A percentile compares a stretch with the other conserved stretches of the same genome.
These are phyloP conservation scores for Phortica okadai DNA, from an alignment of 2,888 invertebrate species.

Conservation along the genomic window DNA sequence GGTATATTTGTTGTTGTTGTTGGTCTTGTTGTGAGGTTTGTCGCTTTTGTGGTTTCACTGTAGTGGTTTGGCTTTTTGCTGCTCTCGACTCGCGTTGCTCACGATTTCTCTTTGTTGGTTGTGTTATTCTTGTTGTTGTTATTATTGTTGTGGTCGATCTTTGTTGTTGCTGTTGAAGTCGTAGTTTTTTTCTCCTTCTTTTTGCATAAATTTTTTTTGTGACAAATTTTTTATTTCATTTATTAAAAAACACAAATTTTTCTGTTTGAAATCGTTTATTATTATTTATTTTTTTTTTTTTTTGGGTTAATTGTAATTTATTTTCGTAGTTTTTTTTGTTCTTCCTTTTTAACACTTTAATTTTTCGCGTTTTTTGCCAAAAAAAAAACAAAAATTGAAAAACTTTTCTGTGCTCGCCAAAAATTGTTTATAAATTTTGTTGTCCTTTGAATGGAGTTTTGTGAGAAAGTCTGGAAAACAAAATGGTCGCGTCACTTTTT, in stretches of 20 bases:
- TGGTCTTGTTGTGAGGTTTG: conserved; percentile 16
- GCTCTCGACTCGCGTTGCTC: conserved; percentile 24
- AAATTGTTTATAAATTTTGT: too few relatives aligned
- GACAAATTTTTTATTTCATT: too few relatives aligned
- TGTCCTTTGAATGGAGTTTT: too few relatives aligned
- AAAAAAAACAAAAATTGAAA: conserved; percentile 44
- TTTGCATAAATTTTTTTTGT: not conserved
- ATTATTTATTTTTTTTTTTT: conserved; percentile 1
- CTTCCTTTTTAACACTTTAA: conserved; percentile 42
- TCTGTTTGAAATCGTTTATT: not conserved
- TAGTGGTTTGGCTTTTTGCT: conserved; percentile 13
- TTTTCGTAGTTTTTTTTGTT: conserved; percentile 9
- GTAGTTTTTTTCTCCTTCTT: not conserved
- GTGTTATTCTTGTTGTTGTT: conserved; percentile 39
- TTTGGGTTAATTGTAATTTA: not conserved
- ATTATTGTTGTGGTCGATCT: conserved; percentile 22
- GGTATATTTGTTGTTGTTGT: conserved; percentile 33
- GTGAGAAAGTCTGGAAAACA: conserved; percentile 7
- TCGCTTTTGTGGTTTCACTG: conserved; percentile 34
- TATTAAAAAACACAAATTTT: conserved; percentile 8
- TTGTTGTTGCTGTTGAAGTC: not conserved
- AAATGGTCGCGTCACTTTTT: conserved; percentile 15
- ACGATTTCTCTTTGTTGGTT: conserved; percentile 11
- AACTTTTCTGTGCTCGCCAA: not conserved
- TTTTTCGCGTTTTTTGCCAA: conserved; percentile 47